Evolutionary conservation across 2,113 vertebrate genomes (phyloP).

Genomic region (Hemiscyllium ocellatum): DNA sequence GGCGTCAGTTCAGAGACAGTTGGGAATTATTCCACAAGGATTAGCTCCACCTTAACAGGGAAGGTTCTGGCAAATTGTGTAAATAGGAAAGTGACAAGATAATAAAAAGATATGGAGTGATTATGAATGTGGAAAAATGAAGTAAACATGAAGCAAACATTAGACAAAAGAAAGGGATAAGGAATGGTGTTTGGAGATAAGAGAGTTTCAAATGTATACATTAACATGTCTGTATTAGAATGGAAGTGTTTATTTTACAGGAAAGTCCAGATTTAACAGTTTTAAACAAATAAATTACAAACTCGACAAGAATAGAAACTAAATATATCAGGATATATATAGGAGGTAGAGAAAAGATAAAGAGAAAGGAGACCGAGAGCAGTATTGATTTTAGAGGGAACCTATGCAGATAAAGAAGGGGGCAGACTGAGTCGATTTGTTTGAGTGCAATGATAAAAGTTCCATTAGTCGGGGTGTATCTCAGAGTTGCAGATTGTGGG

Average conservation of each 20-base stretch:
- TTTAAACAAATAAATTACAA: not conserved
- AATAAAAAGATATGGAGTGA: not conserved
- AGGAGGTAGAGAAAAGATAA: not conserved
- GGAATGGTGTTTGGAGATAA: not conserved
- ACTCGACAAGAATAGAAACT: not conserved
- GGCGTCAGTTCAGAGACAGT: not conserved
- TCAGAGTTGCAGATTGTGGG: not conserved
- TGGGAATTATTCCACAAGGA: not conserved
- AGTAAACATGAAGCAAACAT: not conserved
- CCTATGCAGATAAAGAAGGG: not conserved
- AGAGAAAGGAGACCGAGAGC: not conserved
- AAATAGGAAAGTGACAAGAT: not conserved
- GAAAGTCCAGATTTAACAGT: not conserved
- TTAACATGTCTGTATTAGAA: not conserved
- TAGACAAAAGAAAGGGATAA: not conserved
- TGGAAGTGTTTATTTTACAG: not conserved
- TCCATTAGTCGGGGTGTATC: not conserved
- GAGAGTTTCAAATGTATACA: not conserved
- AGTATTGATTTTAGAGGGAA: not conserved
- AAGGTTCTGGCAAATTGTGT: not conserved
- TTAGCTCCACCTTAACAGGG: not conserved
- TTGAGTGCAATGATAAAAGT: not conserved
- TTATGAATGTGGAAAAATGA: not conserved
- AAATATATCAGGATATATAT: not conserved
- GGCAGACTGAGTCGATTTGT: not conserved